Conservation (phyloP, 2,113 vertebrate species). For the Melanerpes formicivorus region DNA sequence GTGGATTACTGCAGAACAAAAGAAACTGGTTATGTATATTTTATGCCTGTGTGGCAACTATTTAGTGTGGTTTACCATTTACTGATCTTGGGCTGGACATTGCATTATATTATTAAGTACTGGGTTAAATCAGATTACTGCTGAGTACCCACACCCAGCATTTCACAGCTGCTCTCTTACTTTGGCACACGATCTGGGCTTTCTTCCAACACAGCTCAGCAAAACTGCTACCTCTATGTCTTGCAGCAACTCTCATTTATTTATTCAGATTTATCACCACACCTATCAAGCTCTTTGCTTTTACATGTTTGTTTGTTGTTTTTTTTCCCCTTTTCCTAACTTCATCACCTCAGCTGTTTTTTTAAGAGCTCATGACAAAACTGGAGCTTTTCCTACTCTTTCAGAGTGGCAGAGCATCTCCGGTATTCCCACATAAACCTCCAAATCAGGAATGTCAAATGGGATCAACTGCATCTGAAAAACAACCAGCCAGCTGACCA, state of each 20-base stretch:
- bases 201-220: constrained; percentile 67
- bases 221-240: constrained; percentile 61
- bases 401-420: background rate
- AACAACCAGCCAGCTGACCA: constrained; percentile 15
- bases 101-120: constrained; percentile 35
- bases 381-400: background rate
- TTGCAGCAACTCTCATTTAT: constrained; percentile 67
- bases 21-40: background rate
- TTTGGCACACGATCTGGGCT: constrained; percentile 58
- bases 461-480: background rate
- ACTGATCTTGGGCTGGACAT: background rate
- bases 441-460: background rate
- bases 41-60: background rate
- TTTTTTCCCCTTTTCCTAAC: background rate
- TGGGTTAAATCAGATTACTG: constrained; percentile 60
- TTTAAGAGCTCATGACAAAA: background rate
- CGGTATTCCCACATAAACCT: background rate
- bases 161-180: constrained; percentile 65
- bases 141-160: constrained; percentile 60
- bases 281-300: constrained; percentile 54
- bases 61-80: background rate
- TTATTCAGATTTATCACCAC: constrained; percentile 70
- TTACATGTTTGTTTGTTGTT: background rate
- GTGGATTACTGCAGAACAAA: background rate
- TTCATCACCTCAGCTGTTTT: background rate